These are phyloP conservation scores for Cancer borealis DNA, from an alignment of 2,888 invertebrate genomes.

Conservation along the genomic window DNA sequence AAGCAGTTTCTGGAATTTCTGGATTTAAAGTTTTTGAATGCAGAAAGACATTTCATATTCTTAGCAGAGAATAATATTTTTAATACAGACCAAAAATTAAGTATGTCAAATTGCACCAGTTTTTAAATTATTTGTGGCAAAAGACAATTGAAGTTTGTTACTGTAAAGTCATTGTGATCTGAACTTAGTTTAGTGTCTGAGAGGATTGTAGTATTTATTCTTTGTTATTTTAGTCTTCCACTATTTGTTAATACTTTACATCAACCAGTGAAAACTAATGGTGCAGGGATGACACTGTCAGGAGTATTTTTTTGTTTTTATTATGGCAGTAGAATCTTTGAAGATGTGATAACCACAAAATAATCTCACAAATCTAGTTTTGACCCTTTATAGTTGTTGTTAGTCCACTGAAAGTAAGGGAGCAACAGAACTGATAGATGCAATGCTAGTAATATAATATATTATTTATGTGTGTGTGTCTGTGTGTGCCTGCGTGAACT, in stretches of 20 bases:
- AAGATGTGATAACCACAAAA: neutral
- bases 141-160: neutral
- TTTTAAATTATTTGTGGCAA: neutral
- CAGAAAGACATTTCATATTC: neutral
- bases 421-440: neutral
- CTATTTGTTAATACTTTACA: neutral
- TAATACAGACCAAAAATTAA: slow-evolving; percentile 1
- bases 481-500: neutral
- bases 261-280: neutral
- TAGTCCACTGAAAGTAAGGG: neutral
- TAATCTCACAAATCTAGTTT: neutral
- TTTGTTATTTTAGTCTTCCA: slow-evolving; percentile 11
- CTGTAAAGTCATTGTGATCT: neutral
- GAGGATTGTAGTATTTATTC: neutral
- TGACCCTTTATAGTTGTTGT: neutral
- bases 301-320: neutral
- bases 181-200: neutral
- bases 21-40: neutral
- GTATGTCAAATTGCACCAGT: neutral
- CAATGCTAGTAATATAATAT: neutral
- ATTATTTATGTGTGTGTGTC: too few species aligned
- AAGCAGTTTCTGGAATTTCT: neutral
- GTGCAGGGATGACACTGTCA: slow-evolving; percentile 2
- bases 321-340: neutral
- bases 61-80: neutral